A percentile compares a stretch with the other conserved stretches of the same genome.
Conservation (phyloP, 2,888 invertebrate species). For the Dermolepida albohirtum region DNA sequence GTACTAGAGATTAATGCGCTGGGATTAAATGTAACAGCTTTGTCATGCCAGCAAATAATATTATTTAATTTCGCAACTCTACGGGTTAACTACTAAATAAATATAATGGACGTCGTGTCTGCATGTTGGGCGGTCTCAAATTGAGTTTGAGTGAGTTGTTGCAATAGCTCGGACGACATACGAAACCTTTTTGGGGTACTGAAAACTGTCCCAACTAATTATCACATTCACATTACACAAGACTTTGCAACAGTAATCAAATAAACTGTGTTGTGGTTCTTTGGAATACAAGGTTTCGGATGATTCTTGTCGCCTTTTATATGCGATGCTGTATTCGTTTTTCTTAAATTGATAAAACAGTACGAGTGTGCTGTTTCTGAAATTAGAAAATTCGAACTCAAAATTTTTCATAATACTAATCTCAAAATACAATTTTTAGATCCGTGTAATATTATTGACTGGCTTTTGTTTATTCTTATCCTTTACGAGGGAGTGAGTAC, state of each 20-base stretch:
- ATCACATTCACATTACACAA: constrained; percentile 49
- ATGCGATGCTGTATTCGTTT: too few species aligned
- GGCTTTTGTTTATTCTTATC: too few species aligned
- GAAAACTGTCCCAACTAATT: constrained; percentile 47
- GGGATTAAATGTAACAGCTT: background rate
- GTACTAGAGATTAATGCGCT: background rate
- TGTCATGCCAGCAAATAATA: constrained; percentile 15
- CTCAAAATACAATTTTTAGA: too few species aligned
- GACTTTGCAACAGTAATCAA: constrained; percentile 49
- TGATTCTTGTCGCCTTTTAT: constrained; percentile 1
- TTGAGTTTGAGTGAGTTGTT: constrained; percentile 32
- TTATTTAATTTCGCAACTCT: constrained; percentile 20
- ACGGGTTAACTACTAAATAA: constrained; percentile 28
- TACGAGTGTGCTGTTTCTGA: too few species aligned
- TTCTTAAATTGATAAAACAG: too few species aligned
- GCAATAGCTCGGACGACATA: constrained; percentile 9
- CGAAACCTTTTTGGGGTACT: constrained; percentile 43
- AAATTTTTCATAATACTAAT: too few species aligned
- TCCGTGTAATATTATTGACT: too few species aligned
- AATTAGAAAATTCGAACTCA: too few species aligned
- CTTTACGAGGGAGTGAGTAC: too few species aligned
- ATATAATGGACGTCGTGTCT: constrained; percentile 26
- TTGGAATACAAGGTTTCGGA: background rate
- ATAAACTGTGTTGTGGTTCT: constrained; percentile 38
- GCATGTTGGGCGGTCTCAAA: constrained; percentile 24